These are phyloP conservation scores for Lithophane semibrunnea DNA, from an alignment of 2,888 invertebrate species.

Conservation along the genomic window DNA sequence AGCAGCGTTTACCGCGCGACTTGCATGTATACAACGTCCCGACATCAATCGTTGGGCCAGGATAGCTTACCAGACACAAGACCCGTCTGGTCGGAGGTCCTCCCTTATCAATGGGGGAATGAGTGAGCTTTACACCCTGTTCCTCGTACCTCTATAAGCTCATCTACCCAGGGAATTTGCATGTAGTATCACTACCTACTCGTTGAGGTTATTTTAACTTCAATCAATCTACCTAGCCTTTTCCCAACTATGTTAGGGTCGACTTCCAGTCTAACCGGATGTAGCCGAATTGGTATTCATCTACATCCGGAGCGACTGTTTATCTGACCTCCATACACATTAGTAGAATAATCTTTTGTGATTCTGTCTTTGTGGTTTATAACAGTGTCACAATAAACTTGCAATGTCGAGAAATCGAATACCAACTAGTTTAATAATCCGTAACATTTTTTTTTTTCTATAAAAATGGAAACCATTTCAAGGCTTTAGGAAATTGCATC, in stretches of 20 bases:
- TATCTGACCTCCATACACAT: neutral
- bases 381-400: neutral
- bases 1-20: too few relatives aligned
- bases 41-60: too few relatives aligned
- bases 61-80: too few relatives aligned
- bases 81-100: too few relatives aligned
- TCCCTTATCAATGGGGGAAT: too few relatives aligned
- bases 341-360: neutral
- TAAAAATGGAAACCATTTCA: constrained; percentile 1
- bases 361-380: neutral
- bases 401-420: constrained; percentile 15
- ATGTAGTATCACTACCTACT: neutral
- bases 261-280: neutral
- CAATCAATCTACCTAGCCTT: neutral
- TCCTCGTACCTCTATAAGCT: too few relatives aligned
- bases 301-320: neutral
- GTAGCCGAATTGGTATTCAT: neutral
- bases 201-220: neutral
- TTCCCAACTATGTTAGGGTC: neutral
- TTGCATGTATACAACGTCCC: too few relatives aligned
- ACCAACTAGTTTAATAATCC: constrained; percentile 3
- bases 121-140: too few relatives aligned
- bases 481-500: neutral
- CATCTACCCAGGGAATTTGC: neutral
- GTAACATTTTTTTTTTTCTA: constrained; percentile 7